Conservation (phyloP, 1,140 invertebrate species). For the Drosophila prosaltans region DNA sequence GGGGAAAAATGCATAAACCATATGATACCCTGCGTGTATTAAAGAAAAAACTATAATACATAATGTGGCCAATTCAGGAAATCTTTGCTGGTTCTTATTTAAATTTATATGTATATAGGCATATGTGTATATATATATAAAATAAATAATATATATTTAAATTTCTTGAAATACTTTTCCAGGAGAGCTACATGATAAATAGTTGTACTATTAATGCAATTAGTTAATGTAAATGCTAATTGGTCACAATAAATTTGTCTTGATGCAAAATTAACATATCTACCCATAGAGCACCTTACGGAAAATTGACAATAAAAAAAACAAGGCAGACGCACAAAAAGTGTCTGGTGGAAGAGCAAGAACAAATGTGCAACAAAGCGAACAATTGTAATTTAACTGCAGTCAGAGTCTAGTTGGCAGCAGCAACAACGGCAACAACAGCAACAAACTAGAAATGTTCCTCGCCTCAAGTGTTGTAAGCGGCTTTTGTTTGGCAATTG, state of each 20-base stretch:
- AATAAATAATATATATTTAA: no score
- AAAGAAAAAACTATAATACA: no score
- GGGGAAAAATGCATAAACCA: constrained; percentile 8
- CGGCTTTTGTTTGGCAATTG: constrained; percentile 79
- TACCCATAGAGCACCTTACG: constrained; percentile 22
- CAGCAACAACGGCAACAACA: constrained; percentile 29
- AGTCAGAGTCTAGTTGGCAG: constrained; percentile 77
- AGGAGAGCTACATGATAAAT: no score
- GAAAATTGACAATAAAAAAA: constrained; percentile 39
- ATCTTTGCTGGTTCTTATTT: no score
- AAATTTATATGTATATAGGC: no score
- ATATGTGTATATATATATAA: no score
- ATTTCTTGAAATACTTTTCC: no score
- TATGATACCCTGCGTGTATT: background rate
- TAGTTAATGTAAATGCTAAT: background rate
- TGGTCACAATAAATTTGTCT: background rate
- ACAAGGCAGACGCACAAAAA: constrained; percentile 46
- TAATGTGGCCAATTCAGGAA: no score
- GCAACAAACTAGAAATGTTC: constrained; percentile 58
- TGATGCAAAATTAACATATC: background rate
- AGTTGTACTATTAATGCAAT: background rate
- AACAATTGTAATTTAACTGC: constrained; percentile 81
- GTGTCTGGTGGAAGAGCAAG: constrained; percentile 3
- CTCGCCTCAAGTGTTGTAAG: constrained; percentile 79
- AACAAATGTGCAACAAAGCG: constrained; percentile 77